These are phyloP conservation scores for Crambe crambe DNA, from an alignment of 37 sponge, comb jelly and placozoan species.

Conservation along the genomic window DNA sequence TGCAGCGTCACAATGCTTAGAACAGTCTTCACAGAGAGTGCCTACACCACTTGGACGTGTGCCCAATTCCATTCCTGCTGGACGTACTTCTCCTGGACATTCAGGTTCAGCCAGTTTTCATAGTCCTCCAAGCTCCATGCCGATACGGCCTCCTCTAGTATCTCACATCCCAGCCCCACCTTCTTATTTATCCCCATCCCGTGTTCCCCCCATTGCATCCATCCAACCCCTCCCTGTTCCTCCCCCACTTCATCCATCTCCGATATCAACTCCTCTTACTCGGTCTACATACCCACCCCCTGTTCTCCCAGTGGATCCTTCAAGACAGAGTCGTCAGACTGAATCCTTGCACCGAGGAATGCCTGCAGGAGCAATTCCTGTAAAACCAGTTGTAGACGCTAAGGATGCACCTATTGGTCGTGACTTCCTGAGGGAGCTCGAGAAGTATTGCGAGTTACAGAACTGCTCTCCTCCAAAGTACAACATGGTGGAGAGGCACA, in stretches of 20 bases:
- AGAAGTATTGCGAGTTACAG: slow-evolving; percentile 9
- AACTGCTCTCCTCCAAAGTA: slow-evolving; percentile 34
- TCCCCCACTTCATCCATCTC: not conserved
- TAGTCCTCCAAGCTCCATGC: not conserved
- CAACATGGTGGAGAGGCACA: slow-evolving; percentile 6
- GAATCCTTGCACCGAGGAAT: too few relatives aligned
- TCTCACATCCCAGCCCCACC: not conserved
- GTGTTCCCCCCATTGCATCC: too few relatives aligned
- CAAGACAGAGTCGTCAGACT: not conserved
- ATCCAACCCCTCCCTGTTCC: not conserved
- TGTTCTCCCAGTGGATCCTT: not conserved
- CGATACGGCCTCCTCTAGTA: not conserved
- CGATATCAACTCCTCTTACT: not conserved
- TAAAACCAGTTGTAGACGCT: not conserved
- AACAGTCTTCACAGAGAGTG: too few relatives aligned
- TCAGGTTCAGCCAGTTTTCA: not conserved
- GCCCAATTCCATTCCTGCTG: not conserved
- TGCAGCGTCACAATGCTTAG: too few relatives aligned
- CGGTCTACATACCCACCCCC: not conserved
- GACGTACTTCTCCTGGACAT: not conserved
- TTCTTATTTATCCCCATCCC: not conserved
- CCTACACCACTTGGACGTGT: not conserved
- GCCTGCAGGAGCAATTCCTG: not conserved
- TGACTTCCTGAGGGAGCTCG: not conserved
- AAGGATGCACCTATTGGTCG: not conserved